A percentile compares a stretch with the other conserved stretches of the same genome.
Conservation (phyloP, 2,888 invertebrate genomes). For the Ernsta delagoae region DNA sequence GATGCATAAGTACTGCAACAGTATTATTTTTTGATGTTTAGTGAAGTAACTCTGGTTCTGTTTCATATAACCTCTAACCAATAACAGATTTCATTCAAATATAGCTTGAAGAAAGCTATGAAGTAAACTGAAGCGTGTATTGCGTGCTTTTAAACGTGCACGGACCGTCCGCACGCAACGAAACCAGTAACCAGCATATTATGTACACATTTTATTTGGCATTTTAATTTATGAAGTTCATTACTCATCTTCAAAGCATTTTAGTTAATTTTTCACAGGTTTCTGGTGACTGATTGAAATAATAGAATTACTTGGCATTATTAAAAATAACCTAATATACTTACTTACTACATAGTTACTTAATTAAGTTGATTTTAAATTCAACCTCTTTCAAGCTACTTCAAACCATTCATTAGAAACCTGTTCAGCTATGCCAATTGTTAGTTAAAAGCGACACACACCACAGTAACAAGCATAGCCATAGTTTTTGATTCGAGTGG, state of each 20-base stretch:
- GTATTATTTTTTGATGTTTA: not conserved
- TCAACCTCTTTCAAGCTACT: not conserved
- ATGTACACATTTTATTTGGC: not conserved
- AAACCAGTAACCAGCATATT: not conserved
- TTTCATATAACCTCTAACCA: not conserved
- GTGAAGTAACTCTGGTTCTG: not conserved
- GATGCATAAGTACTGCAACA: slow-evolving; percentile 1
- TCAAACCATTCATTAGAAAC: not conserved
- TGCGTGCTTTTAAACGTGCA: not conserved
- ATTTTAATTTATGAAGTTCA: not conserved
- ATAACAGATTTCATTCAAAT: not conserved
- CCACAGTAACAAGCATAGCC: slow-evolving; percentile 4
- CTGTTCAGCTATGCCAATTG: not conserved
- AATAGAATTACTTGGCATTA: too few relatives aligned
- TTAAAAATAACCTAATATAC: too few relatives aligned
- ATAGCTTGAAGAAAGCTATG: not conserved
- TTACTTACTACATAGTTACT: too few relatives aligned
- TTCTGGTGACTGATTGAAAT: too few relatives aligned
- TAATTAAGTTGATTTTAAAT: too few relatives aligned
- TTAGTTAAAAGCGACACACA: slow-evolving; percentile 12
- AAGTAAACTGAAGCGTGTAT: not conserved
- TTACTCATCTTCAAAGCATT: too few relatives aligned
- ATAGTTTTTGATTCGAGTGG: too few relatives aligned
- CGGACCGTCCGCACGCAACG: not conserved
- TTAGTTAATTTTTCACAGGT: too few relatives aligned